Evolutionary conservation across 2,888 invertebrate genomes (phyloP).

Genomic region (Argyresthia goedartella): DNA sequence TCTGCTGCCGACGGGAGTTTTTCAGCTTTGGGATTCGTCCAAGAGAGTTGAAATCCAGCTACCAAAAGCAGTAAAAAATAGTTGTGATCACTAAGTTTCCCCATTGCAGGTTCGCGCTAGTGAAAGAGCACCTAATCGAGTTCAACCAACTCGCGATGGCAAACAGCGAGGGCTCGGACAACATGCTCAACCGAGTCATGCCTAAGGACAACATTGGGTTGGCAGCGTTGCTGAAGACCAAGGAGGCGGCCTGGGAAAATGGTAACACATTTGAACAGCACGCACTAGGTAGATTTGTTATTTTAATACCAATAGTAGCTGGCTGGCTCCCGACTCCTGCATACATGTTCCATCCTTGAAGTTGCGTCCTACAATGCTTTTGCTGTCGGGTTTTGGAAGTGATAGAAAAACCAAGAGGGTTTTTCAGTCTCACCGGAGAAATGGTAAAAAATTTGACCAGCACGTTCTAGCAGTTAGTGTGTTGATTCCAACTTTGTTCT

Average conservation of each 20-base stretch:
- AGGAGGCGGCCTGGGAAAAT: constrained; percentile 94
- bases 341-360: too few relatives aligned
- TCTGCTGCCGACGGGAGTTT: too few relatives aligned
- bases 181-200: constrained; percentile 99
- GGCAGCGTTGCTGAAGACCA: constrained; percentile 94
- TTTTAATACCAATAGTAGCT: neutral
- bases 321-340: too few relatives aligned
- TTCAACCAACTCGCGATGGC: constrained; percentile 99
- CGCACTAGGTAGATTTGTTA: neutral
- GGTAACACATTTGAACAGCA: constrained; percentile 55
- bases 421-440: too few relatives aligned
- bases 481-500: too few relatives aligned
- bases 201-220: constrained; percentile 99
- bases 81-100: neutral
- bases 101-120: constrained; percentile 84
- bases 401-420: too few relatives aligned
- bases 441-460: too few relatives aligned
- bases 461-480: too few relatives aligned
- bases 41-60: too few relatives aligned
- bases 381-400: too few relatives aligned
- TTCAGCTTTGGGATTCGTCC: too few relatives aligned
- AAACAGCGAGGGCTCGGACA: constrained; percentile 97
- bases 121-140: constrained; percentile 97
- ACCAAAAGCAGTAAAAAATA: neutral
- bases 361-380: too few relatives aligned